A percentile compares a stretch with the other conserved stretches of the same genome.
Conservation (phyloP, 2,888 invertebrate genomes). For the Agrotis exclamationis region DNA sequence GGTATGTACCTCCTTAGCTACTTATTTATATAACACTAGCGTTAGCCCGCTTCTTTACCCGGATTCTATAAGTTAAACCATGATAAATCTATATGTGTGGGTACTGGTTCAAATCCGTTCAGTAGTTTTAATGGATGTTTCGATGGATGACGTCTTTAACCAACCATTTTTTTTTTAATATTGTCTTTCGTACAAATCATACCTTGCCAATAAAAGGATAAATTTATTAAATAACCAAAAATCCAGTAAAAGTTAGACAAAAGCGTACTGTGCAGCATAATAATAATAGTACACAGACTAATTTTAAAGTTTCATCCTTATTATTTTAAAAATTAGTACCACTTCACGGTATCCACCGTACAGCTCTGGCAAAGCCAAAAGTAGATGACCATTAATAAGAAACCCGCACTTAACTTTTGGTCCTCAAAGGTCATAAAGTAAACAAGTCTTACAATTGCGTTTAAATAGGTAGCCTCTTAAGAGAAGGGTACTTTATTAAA, state of each 20-base stretch:
- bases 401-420: constrained; percentile 2
- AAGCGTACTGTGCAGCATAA: not conserved
- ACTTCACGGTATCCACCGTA: not conserved
- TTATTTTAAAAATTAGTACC: not conserved
- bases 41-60: no score
- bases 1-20: constrained; percentile 10
- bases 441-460: constrained; percentile 9
- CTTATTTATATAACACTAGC: no score
- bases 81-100: no score
- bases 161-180: no score
- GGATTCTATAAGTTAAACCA: no score
- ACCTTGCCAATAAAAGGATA: no score
- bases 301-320: not conserved
- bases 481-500: constrained; percentile 9
- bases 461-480: constrained; percentile 26
- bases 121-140: no score
- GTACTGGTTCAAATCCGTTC: no score
- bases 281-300: not conserved
- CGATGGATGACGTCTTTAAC: no score
- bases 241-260: constrained; percentile 35
- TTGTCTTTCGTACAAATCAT: no score
- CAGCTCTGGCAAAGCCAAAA: not conserved
- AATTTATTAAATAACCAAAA: not conserved
- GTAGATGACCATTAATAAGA: not conserved
- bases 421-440: constrained; percentile 23